Evolutionary conservation across 2,888 invertebrate genomes (phyloP).

Genomic region (Brachyptera risi): DNA sequence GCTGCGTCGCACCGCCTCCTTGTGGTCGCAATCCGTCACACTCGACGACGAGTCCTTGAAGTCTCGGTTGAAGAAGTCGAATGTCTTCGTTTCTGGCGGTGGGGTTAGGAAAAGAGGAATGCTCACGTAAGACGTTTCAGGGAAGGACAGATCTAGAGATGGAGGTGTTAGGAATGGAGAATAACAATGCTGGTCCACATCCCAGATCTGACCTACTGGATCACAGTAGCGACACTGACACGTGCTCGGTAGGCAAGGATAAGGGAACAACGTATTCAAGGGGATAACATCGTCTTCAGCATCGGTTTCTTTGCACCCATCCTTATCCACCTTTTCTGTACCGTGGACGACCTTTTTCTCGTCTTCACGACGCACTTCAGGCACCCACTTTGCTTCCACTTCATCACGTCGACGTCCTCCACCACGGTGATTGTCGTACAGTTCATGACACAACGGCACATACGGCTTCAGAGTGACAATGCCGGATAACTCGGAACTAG

Average conservation of each 20-base stretch:
- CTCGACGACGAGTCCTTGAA: constrained; percentile 17
- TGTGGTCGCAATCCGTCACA: constrained; percentile 41
- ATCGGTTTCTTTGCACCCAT: too few species aligned
- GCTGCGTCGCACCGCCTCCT: constrained; percentile 49
- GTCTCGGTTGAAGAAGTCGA: constrained; percentile 30
- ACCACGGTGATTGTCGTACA: constrained; percentile 31
- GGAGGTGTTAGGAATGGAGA: constrained; percentile 52
- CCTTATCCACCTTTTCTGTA: too few species aligned
- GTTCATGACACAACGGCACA: constrained; percentile 45
- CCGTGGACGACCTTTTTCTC: constrained; percentile 42
- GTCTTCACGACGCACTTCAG: constrained; percentile 22
- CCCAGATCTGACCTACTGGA: constrained; percentile 71
- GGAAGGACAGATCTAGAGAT: constrained; percentile 26
- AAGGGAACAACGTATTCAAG: constrained; percentile 21
- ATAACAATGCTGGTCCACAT: constrained; percentile 58
- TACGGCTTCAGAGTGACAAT: constrained; percentile 48
- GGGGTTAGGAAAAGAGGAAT: constrained; percentile 37
- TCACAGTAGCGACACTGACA: constrained; percentile 76
- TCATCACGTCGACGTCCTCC: constrained; percentile 16
- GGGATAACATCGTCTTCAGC: constrained; percentile 35
- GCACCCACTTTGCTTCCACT: constrained; percentile 5
- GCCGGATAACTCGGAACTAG: constrained; percentile 29
- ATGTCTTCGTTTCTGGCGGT: constrained; percentile 12
- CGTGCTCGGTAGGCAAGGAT: constrained; percentile 45
- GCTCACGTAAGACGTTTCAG: constrained; percentile 22